phyloP scores from a whole-genome alignment of 1,140 invertebrate genomes.

The Trinorchestia longiramus region DNA sequence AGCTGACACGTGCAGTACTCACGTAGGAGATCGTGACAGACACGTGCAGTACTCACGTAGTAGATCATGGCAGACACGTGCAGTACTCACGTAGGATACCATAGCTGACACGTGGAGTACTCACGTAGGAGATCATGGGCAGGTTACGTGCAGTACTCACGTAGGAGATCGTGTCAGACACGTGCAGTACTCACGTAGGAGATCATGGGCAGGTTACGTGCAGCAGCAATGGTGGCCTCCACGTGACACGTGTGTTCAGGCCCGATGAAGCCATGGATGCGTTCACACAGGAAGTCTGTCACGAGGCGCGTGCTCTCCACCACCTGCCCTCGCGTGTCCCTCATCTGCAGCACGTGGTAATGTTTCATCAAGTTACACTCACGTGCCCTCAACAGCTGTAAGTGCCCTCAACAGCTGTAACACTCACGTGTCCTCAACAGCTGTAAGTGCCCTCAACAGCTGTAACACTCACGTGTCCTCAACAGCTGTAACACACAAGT shows the following conservation, averaged over 20 bases:
- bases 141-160: background rate
- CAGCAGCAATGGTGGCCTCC: conserved; percentile 93
- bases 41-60: background rate
- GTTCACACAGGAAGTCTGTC: conserved; percentile 90
- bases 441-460: background rate
- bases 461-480: background rate
- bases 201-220: conserved; percentile 91
- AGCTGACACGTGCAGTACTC: background rate
- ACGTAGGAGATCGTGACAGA: background rate
- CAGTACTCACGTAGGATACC: conserved; percentile 65
- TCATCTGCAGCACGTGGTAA: background rate
- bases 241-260: conserved; percentile 93
- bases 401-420: background rate
- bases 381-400: background rate
- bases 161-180: conserved; percentile 56
- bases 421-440: too few species aligned
- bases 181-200: conserved; percentile 62
- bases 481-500: background rate
- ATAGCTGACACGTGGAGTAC: background rate
- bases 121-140: conserved; percentile 6
- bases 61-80: conserved; percentile 55
- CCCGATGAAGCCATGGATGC: conserved; percentile 93
- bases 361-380: too few species aligned
- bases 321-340: conserved; percentile 78
- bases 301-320: conserved; percentile 85